These are phyloP conservation scores for Eupithecia subumbrata DNA, from an alignment of 2,888 invertebrate genomes.

Conservation along the genomic window DNA sequence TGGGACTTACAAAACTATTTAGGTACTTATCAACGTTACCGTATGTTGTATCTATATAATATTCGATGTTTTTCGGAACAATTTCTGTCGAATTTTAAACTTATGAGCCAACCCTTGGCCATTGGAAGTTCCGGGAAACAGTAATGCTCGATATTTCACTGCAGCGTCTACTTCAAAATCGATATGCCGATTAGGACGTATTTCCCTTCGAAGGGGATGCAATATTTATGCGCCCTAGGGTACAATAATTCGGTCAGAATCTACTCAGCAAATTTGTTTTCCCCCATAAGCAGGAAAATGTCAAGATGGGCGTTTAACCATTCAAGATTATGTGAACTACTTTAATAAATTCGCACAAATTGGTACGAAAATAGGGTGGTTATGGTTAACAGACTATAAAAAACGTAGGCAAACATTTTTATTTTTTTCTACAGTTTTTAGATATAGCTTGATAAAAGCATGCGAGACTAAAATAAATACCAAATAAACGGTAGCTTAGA, in stretches of 20 bases:
- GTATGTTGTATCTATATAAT: not conserved
- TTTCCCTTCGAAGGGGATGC: constrained; percentile 48
- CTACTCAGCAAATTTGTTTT: constrained; percentile 60
- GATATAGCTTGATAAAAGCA: not conserved
- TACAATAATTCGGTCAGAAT: constrained; percentile 63
- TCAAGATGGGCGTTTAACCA: constrained; percentile 51
- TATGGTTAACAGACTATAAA: constrained; percentile 11
- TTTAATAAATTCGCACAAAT: constrained; percentile 11
- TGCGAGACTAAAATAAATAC: not conserved
- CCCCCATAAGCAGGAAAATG: constrained; percentile 53
- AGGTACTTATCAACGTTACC: not conserved
- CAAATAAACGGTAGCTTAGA: not conserved
- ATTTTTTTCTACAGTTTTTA: not conserved
- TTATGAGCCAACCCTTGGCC: not conserved
- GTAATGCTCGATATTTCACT: constrained; percentile 28
- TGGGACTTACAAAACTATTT: not conserved
- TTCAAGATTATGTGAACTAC: constrained; percentile 31
- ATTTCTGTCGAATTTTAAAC: not conserved
- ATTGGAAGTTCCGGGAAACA: constrained; percentile 12
- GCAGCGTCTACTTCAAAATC: constrained; percentile 24
- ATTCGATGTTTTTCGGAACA: not conserved
- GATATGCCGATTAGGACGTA: constrained; percentile 39
- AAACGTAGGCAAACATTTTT: not conserved
- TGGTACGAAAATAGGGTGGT: constrained; percentile 21
- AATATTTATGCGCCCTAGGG: constrained; percentile 62